These are phyloP conservation scores for Oreohelix idahoensis DNA, from an alignment of 1,140 invertebrate genomes.

Conservation along the genomic window DNA sequence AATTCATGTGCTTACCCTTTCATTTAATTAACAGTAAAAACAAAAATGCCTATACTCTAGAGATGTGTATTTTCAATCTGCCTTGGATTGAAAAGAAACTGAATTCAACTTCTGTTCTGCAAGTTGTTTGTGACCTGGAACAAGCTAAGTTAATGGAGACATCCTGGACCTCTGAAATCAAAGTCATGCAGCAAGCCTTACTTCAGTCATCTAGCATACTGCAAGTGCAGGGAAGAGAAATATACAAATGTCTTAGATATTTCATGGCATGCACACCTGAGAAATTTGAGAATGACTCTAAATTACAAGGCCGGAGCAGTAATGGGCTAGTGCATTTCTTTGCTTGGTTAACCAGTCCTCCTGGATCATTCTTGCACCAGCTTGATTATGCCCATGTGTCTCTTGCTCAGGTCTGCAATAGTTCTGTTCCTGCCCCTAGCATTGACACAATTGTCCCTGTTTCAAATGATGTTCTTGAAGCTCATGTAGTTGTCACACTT, in stretches of 20 bases:
- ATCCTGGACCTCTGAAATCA: conserved; percentile 77
- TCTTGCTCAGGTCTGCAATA: conserved; percentile 59
- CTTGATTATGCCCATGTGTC: not conserved
- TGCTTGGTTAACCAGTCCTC: conserved; percentile 82
- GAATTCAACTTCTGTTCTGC: conserved; percentile 78
- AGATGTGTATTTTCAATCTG: conserved; percentile 55
- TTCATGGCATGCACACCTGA: not conserved
- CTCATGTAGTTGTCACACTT: conserved; percentile 82
- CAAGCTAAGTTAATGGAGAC: conserved; percentile 54
- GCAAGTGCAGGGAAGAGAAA: not conserved
- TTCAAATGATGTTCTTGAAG: conserved; percentile 71
- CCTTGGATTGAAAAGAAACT: conserved; percentile 85
- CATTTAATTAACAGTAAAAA: conserved; percentile 39
- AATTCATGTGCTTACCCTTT: conserved; percentile 72
- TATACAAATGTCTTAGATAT: conserved; percentile 15
- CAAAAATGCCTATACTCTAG: not conserved
- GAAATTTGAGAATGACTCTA: not conserved
- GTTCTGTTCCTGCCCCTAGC: conserved; percentile 81
- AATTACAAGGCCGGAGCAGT: not conserved
- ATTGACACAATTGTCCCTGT: conserved; percentile 53
- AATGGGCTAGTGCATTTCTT: conserved; percentile 69
- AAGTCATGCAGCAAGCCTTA: conserved; percentile 57
- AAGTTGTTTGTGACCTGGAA: conserved; percentile 79
- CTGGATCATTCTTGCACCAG: conserved; percentile 65
- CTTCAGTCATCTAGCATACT: not conserved